Percentiles rank a stretch among this genome's conserved stretches.
Evolutionary conservation across 2,888 invertebrate genomes (phyloP).

Genomic region (Parascotia fuliginaria): DNA sequence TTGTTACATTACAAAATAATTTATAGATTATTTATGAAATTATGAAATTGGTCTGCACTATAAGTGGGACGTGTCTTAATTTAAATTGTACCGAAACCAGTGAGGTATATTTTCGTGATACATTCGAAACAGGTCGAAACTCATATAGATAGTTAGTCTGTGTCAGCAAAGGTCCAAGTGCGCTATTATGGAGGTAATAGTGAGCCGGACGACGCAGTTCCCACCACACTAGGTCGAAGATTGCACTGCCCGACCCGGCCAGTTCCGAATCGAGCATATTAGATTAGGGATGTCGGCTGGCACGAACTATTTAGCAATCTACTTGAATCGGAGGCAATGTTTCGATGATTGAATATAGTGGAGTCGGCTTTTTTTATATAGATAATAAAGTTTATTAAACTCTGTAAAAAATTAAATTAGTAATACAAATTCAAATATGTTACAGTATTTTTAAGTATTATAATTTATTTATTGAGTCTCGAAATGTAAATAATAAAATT

Average conservation of each 20-base stretch:
- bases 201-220: constrained; percentile 52
- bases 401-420: not conserved
- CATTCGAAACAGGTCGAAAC: constrained; percentile 51
- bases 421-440: too few relatives aligned
- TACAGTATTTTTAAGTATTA: too few relatives aligned
- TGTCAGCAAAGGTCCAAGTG: constrained; percentile 59
- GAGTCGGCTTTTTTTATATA: constrained; percentile 36
- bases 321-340: constrained; percentile 55
- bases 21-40: too few relatives aligned
- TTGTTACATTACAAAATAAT: too few relatives aligned
- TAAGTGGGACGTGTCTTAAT: too few relatives aligned
- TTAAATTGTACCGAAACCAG: constrained; percentile 56
- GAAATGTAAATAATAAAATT: too few relatives aligned
- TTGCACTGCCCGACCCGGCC: constrained; percentile 56
- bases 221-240: constrained; percentile 60
- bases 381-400: not conserved
- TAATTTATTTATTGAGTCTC: too few relatives aligned
- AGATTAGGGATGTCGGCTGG: constrained; percentile 70
- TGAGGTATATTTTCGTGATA: too few relatives aligned
- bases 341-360: constrained; percentile 36
- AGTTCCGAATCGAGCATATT: constrained; percentile 66
- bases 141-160: constrained; percentile 48
- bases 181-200: constrained; percentile 53
- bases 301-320: constrained; percentile 68
- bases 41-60: too few relatives aligned